phyloP scores from a whole-genome alignment of 2,797 vertebrate genomes.

The Pseudomugil tenellus region DNA sequence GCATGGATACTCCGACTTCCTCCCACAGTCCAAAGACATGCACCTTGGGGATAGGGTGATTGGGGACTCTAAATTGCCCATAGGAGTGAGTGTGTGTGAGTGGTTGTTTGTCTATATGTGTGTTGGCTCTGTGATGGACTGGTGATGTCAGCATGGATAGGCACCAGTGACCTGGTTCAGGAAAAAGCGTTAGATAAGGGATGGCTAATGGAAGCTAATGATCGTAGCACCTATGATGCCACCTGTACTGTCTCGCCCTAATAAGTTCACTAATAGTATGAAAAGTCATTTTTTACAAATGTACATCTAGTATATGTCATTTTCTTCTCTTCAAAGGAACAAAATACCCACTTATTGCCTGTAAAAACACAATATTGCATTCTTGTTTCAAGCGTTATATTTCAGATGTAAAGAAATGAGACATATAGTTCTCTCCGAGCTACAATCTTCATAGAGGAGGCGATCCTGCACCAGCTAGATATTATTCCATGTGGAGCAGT shows the following conservation, averaged over 20 bases:
- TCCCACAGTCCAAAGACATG: too few species aligned
- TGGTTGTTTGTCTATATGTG: too few species aligned
- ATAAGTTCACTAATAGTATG: neutral
- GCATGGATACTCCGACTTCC: too few species aligned
- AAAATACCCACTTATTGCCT: neutral
- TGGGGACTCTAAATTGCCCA: too few species aligned
- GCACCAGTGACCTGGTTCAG: too few species aligned
- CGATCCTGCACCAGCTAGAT: neutral
- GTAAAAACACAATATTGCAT: neutral
- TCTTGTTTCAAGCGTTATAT: neutral
- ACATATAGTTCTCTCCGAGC: neutral
- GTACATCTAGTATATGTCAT: neutral
- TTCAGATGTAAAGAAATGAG: neutral
- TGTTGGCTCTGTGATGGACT: too few species aligned
- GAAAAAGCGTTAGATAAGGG: too few species aligned
- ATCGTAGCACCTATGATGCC: too few species aligned
- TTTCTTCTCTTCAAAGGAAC: neutral
- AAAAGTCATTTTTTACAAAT: neutral
- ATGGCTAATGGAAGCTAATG: too few species aligned
- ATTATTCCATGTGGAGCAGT: constrained; percentile 6
- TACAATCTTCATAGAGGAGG: constrained; percentile 4
- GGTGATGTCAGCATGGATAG: too few species aligned
- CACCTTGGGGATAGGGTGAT: too few species aligned
- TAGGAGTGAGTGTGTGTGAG: too few species aligned
- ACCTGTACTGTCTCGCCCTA: neutral